Evolutionary conservation across 35 echinoderm and acorn worm genomes (phyloP).

Genomic region (Lytechinus pictus): DNA sequence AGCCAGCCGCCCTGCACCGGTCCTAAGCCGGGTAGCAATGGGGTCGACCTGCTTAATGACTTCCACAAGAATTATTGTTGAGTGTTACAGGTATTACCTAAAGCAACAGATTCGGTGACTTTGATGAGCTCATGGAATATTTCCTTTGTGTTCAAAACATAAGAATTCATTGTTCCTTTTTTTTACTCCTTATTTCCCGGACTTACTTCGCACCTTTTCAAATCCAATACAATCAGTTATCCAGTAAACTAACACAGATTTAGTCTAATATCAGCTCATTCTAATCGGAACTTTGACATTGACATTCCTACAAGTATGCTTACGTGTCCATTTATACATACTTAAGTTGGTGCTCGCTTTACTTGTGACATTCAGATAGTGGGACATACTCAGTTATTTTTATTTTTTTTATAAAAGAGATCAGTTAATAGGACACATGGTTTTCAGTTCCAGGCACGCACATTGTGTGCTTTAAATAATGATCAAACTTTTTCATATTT

Average conservation of each 20-base stretch:
- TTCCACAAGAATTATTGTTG: neutral
- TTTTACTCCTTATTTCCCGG: neutral
- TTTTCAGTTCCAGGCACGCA: too few relatives aligned
- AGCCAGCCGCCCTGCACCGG: neutral
- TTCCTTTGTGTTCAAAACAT: neutral
- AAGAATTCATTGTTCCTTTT: neutral
- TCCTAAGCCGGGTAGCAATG: neutral
- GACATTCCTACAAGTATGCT: neutral
- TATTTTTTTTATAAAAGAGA: too few relatives aligned
- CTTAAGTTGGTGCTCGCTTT: neutral
- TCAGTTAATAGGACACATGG: too few relatives aligned
- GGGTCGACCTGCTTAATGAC: neutral
- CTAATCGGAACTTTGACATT: neutral
- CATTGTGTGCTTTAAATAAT: too few relatives aligned
- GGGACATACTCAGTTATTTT: too few relatives aligned
- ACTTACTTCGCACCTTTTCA: neutral
- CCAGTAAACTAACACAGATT: neutral
- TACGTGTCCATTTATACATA: neutral
- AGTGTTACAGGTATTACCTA: neutral
- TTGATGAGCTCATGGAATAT: neutral
- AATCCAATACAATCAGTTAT: neutral
- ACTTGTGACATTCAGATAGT: too few relatives aligned
- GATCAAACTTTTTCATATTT: too few relatives aligned
- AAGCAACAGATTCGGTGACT: conserved; percentile 8
- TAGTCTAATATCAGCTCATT: neutral